Evolutionary conservation across 2,888 invertebrate species (phyloP).

Genomic region (Machimus atricapillus): DNA sequence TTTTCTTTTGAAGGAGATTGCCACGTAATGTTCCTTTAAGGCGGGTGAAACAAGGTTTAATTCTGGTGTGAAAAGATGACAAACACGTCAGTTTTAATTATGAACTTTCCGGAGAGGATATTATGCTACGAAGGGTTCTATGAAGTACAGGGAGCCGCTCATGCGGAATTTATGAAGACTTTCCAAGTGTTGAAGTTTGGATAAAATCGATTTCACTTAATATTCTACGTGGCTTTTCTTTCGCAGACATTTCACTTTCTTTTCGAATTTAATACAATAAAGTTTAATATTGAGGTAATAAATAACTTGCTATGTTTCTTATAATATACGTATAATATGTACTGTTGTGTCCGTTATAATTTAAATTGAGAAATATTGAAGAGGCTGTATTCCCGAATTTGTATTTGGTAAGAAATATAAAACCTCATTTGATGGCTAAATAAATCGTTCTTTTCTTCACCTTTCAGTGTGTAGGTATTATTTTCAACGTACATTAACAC

Average conservation of each 20-base stretch:
- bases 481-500: no score
- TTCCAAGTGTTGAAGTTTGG: neutral
- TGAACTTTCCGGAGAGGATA: neutral
- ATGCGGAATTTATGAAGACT: neutral
- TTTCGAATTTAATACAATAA: neutral
- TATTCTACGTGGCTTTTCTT: neutral
- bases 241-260: neutral
- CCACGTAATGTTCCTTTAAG: neutral
- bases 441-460: no score
- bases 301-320: neutral
- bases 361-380: no score
- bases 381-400: no score
- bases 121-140: neutral
- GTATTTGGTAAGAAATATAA: no score
- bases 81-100: neutral
- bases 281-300: neutral
- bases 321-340: no score
- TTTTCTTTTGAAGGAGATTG: neutral
- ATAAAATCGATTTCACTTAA: neutral
- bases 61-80: neutral
- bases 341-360: no score
- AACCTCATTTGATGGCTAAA: no score
- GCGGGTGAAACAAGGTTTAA: neutral
- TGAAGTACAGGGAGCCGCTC: neutral
- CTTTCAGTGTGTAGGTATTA: no score